Base-by-base conservation (phyloP, 2,113 vertebrate species). In the Anhinga anhinga region DNA sequence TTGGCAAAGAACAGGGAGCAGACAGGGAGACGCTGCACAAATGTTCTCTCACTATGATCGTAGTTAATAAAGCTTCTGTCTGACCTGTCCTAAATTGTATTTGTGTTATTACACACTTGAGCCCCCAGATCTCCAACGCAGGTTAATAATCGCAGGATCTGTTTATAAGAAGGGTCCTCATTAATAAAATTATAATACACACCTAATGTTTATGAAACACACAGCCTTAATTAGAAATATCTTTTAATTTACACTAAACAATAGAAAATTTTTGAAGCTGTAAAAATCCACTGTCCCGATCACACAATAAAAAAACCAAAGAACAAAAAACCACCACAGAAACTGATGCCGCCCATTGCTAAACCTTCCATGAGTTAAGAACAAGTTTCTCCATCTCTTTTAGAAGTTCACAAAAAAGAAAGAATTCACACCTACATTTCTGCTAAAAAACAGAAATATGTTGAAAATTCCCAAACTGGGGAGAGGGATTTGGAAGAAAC, bases 241-340 rank as follows among this genome's bases (percentile, higher is more conserved):
- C 4, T 79, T 96, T 98, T 97, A 88, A 95, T 96, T 96, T 86
- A 92, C 74, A 93, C 27, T 45, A 40, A 93, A 86, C 52, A 90
- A 88, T 45, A 94, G 36, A 93, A 95, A 94, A 91, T 49, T 82
- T 94, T 1, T 58, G 30, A 77, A 79, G 40, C 14, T 76, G 79
- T 82, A 62, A 96, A 91, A 92, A 49, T 22, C 38, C 56, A 73
- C 56, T 16, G 11, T 87, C 21, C 23, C 6, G 1, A 63, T 65
- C 30, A 82, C 78, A 74, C 36, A 67, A 42, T 55, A 36, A 91
- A 90, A 76, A 93, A 93, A 90, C 32, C 17, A 34, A 20, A 42
- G 16, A 42, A 58, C 17, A 20, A 69, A 29, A 74, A 2, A 10
- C 3, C 19, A 66, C 40, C 45, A 66, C 42, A 82, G 55, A 61